Evolutionary conservation across 2,888 invertebrate genomes (phyloP).

Genomic region (Pyralis farinalis): DNA sequence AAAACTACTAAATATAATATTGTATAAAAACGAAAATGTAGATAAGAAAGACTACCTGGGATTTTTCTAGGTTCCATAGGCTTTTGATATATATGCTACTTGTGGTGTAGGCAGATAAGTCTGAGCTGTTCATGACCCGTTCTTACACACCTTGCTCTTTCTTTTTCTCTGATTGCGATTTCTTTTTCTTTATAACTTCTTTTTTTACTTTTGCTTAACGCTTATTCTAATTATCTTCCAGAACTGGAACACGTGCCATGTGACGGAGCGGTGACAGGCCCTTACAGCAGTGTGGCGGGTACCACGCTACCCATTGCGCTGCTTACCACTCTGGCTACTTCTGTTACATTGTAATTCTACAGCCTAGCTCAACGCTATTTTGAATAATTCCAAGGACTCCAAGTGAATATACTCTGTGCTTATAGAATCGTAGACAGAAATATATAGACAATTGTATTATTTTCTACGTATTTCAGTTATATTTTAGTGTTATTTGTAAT

Average conservation of each 20-base stretch:
- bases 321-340: conserved; percentile 66
- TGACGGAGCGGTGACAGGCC: conserved; percentile 73
- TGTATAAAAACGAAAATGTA: too few relatives aligned
- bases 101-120: too few relatives aligned
- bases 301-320: conserved; percentile 62
- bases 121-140: too few relatives aligned
- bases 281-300: conserved; percentile 72
- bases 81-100: too few relatives aligned
- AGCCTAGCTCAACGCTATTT: conserved; percentile 10
- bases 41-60: too few relatives aligned
- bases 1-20: too few relatives aligned
- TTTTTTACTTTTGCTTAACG: too few relatives aligned
- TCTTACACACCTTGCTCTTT: too few relatives aligned
- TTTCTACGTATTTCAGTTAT: conserved; percentile 13
- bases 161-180: too few relatives aligned
- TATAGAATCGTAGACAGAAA: conserved; percentile 10
- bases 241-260: conserved; percentile 72
- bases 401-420: conserved; percentile 8
- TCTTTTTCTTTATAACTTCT: too few relatives aligned
- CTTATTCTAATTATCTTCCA: too few relatives aligned
- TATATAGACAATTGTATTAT: conserved; percentile 4
- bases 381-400: conserved; percentile 1
- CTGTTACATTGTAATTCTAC: conserved; percentile 57
- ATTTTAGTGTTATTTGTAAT: conserved; percentile 12
- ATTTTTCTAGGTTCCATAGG: too few relatives aligned